Conservation (phyloP, 2,797 vertebrate species). For the Eremophila alpestris region DNA sequence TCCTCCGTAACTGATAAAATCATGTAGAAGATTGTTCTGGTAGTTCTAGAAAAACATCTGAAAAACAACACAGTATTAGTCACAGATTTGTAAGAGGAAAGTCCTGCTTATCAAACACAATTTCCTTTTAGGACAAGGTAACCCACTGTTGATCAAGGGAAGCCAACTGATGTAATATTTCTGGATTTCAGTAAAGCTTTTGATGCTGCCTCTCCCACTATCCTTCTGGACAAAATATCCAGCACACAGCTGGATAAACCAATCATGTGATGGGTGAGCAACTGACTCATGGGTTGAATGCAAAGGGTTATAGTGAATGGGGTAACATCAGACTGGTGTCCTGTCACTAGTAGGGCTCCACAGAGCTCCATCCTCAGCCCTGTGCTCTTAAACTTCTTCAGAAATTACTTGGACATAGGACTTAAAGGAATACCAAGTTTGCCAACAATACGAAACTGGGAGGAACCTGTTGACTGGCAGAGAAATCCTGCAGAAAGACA, state of each 20-base stretch:
- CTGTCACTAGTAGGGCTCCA: not conserved
- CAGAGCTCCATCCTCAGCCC: not conserved
- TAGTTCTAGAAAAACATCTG: not conserved
- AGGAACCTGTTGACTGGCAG: not conserved
- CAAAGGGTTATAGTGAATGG: not conserved
- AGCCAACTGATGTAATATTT: not conserved
- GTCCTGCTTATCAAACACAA: not conserved
- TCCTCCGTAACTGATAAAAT: not conserved
- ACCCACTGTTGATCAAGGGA: not conserved
- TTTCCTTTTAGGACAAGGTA: not conserved
- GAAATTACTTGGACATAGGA: not conserved
- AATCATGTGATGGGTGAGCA: not conserved
- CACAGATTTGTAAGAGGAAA: not conserved
- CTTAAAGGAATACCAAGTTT: not conserved
- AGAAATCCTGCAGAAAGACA: not conserved
- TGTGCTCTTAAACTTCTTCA: not conserved
- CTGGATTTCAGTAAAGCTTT: not conserved
- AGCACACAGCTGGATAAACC: not conserved
- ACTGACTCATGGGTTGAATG: accelerated
- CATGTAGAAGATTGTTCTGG: not conserved
- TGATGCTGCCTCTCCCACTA: not conserved
- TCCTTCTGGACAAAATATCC: not conserved
- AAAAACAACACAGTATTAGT: not conserved
- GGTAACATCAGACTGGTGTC: not conserved
- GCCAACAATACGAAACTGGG: not conserved